phyloP scores from a whole-genome alignment of 2,797 vertebrate species.

The Antrozous pallidus region DNA sequence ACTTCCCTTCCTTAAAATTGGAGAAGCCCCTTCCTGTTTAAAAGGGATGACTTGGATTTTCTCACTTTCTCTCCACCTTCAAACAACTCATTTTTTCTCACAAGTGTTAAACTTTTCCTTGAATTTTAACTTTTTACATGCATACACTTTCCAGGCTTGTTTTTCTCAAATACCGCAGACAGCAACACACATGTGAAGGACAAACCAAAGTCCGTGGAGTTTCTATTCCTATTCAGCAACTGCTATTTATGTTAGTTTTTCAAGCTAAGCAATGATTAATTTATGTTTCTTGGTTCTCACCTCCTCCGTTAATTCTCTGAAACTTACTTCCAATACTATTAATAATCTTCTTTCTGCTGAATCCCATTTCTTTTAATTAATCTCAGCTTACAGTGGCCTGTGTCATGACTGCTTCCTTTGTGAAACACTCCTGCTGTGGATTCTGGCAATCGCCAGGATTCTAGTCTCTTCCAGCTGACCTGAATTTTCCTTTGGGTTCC shows the following conservation, averaged over 20 bases:
- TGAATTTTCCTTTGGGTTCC: background rate
- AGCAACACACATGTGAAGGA: background rate
- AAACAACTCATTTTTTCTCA: background rate
- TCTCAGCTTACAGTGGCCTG: background rate
- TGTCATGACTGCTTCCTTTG: background rate
- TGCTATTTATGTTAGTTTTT: background rate
- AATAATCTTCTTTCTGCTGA: background rate
- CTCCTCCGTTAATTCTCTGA: background rate
- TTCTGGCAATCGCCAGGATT: background rate
- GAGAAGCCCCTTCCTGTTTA: background rate
- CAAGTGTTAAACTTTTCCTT: background rate
- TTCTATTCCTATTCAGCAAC: background rate
- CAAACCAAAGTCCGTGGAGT: background rate
- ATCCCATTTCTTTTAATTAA: background rate
- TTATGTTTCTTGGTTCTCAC: background rate
- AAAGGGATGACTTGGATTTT: background rate
- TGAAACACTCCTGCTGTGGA: accelerated
- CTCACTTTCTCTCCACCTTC: background rate
- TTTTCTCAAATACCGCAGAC: background rate
- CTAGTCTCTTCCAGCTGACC: background rate
- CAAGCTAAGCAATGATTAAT: background rate
- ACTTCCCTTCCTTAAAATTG: background rate
- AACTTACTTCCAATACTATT: background rate
- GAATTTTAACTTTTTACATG: background rate
- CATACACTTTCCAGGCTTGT: background rate